Conservation (phyloP, 2,797 vertebrate genomes). For the Crypturellus tataupa region DNA sequence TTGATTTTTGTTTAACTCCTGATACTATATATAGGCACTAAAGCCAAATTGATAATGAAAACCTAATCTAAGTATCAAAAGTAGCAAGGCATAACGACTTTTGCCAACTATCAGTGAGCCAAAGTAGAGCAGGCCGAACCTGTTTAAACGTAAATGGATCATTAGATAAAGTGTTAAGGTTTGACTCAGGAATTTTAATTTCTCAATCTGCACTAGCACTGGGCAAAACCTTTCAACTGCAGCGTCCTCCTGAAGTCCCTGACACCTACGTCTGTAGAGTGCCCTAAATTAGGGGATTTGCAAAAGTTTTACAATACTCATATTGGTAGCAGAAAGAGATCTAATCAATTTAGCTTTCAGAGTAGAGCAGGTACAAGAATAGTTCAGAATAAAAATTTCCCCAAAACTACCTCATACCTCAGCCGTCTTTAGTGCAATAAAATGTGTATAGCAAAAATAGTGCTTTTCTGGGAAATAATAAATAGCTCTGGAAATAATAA, state of each 20-base stretch:
- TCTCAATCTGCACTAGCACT: background rate
- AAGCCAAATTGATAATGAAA: background rate
- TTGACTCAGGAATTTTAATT: background rate
- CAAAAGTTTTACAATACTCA: background rate
- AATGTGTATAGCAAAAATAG: background rate
- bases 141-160: background rate
- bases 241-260: background rate
- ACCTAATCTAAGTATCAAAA: background rate
- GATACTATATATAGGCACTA: background rate
- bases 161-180: background rate
- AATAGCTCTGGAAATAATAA: background rate
- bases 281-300: background rate
- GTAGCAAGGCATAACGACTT: background rate
- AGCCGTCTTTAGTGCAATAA: background rate
- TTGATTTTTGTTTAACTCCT: background rate
- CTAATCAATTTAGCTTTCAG: background rate
- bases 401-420: background rate
- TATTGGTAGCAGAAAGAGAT: background rate
- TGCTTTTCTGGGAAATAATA: background rate
- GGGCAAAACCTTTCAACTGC: background rate
- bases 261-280: background rate
- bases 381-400: background rate
- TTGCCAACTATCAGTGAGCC: background rate
- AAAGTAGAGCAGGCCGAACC: background rate
- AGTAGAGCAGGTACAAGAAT: background rate